Base-by-base conservation (phyloP, 1,140 invertebrate species). In the Charaxes varanes region DNA sequence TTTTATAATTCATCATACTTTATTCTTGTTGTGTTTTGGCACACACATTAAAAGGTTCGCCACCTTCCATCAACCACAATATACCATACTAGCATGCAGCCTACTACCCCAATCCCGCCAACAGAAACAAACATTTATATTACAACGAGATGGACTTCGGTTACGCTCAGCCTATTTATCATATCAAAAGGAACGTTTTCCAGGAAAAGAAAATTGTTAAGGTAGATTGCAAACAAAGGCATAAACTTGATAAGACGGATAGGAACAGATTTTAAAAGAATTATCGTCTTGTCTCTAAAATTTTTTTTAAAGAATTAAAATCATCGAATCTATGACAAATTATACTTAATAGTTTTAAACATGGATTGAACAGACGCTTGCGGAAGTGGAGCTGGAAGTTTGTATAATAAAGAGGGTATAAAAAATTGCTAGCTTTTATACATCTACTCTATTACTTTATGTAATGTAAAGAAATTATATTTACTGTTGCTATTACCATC, bases 81-180 rank as follows among this genome's bases (percentile, higher is more conserved):
- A n/a, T n/a, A n/a, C n/a, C n/a, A n/a, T n/a, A n/a, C n/a, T n/a
- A n/a, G n/a, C n/a, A n/a, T n/a, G n/a, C 85, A 2, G 87, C 87
- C 2, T 84, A 80, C 51, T 86, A 87, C 47, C 77, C 80, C 0
- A 77, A 78, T 34, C 70, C 72, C 0, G 59, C 66, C 4, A 61
- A 77, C 31, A 60, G 72, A 18, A 68, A 65, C 43, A 77, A 77
- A 23, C 73, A 76, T 41, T 37, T 73, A 0, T 77, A 81, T 59
- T 77, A 77, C 16, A 64, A 69, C 30, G 72, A 70, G 64, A 34
- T 65, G 12, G 66, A 80, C 4, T 77, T 45, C n/a, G 66, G 51
- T 8, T 53, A 38, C 11, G 43, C 62, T 1, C 62, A 71, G 15
- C 77, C 77, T 0, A 71, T 81, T 21, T 64, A 54, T 35, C 67